Evolutionary conservation across 2,797 vertebrate genomes (phyloP).

Genomic region (Aratinga solstitialis): DNA sequence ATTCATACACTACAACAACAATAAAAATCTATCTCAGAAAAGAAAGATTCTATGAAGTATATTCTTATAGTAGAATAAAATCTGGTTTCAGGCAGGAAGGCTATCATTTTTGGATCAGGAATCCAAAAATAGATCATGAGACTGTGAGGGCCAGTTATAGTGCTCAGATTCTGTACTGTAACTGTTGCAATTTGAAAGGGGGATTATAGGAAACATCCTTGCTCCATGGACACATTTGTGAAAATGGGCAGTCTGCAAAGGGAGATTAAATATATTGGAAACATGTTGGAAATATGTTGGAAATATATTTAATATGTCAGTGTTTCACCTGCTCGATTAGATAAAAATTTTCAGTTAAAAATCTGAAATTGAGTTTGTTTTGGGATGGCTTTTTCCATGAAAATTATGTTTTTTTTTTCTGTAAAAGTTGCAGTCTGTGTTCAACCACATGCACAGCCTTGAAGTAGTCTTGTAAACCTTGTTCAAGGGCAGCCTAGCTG

Average conservation of each 20-base stretch:
- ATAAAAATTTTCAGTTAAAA: neutral
- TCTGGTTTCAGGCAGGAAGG: neutral
- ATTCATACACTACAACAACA: neutral
- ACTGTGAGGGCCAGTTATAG: neutral
- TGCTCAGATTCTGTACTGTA: neutral
- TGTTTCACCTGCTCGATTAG: neutral
- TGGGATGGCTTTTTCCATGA: accelerated
- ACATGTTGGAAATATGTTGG: neutral
- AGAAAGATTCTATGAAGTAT: neutral
- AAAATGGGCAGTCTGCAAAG: neutral
- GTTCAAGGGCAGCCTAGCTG: neutral
- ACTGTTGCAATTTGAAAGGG: neutral
- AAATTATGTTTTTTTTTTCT: neutral
- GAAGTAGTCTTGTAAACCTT: neutral
- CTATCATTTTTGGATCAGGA: neutral
- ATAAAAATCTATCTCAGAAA: neutral
- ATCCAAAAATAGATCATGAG: neutral
- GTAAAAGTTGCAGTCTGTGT: neutral
- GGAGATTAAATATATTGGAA: neutral
- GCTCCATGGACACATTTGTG: neutral
- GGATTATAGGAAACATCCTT: neutral
- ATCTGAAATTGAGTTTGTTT: neutral
- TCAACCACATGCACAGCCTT: neutral
- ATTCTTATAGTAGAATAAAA: neutral
- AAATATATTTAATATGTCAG: neutral